A percentile compares a stretch with the other conserved stretches of the same genome.
Conservation (phyloP, 2,888 invertebrate genomes). For the Prosapia bicincta region DNA sequence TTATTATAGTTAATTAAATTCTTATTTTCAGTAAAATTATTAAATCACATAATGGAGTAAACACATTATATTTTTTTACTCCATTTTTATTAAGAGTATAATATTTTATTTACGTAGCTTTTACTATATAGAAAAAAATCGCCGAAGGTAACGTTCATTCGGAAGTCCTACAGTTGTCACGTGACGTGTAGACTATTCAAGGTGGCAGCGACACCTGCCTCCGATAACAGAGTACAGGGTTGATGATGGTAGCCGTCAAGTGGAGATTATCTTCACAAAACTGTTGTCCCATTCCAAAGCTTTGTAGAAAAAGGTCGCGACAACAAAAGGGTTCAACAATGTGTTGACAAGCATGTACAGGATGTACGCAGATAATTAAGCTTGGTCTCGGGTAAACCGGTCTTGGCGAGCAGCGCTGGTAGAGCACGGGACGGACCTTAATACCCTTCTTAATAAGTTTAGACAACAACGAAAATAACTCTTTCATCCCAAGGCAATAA, state of each 20-base stretch:
- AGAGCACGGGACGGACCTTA: too few relatives aligned
- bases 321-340: constrained; percentile 2
- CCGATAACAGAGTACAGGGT: not conserved
- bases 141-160: too few relatives aligned
- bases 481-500: too few relatives aligned
- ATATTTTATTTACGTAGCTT: too few relatives aligned
- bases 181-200: not conserved
- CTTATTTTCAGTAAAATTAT: too few relatives aligned
- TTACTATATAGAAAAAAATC: too few relatives aligned
- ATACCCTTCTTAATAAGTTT: too few relatives aligned
- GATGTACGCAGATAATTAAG: not conserved
- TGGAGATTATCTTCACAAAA: not conserved
- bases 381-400: not conserved
- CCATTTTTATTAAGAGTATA: too few relatives aligned
- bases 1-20: too few relatives aligned
- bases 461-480: too few relatives aligned
- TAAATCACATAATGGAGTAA: too few relatives aligned
- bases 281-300: not conserved
- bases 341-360: not conserved
- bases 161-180: not conserved
- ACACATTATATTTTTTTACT: too few relatives aligned
- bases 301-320: not conserved
- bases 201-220: not conserved
- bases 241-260: not conserved
- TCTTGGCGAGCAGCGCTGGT: not conserved